Conservation (phyloP, 2,797 vertebrate species). For the Falco biarmicus region DNA sequence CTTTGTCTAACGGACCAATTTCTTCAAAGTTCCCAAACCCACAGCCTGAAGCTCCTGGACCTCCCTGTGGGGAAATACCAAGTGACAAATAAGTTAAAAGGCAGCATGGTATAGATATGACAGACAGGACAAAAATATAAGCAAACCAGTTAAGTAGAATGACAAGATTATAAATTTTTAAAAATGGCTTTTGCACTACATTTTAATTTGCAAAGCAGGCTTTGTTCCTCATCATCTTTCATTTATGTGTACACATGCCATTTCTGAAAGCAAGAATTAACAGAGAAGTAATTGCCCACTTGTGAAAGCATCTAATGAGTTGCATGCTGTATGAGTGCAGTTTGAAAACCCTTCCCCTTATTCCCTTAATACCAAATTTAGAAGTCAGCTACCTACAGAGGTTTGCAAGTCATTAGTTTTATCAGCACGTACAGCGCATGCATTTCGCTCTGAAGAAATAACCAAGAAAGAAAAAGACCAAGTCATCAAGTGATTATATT, state of each 20-base stretch:
- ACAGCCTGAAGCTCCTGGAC: slow-evolving; percentile 91
- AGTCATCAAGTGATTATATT: background rate
- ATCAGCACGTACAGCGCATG: background rate
- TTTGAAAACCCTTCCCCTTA: background rate
- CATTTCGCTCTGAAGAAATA: background rate
- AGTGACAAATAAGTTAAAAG: background rate
- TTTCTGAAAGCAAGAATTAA: background rate
- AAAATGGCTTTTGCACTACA: background rate
- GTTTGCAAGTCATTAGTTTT: background rate
- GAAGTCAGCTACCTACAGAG: background rate
- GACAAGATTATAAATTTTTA: background rate
- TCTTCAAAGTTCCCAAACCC: slow-evolving; percentile 98
- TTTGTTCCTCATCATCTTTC: background rate
- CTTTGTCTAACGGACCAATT: slow-evolving; percentile 88
- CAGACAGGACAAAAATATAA: background rate
- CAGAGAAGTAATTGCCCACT: background rate
- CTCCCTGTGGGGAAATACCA: slow-evolving; percentile 81
- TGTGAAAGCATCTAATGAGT: background rate
- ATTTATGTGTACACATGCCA: background rate
- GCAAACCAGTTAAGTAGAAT: background rate
- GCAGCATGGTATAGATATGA: background rate
- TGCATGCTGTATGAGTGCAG: background rate
- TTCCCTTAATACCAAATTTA: background rate
- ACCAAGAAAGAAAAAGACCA: background rate
- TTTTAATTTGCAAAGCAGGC: background rate